A percentile compares a stretch with the other conserved stretches of the same genome.
Conservation (phyloP, 2,888 invertebrate species). For the Strigamia maritima region DNA sequence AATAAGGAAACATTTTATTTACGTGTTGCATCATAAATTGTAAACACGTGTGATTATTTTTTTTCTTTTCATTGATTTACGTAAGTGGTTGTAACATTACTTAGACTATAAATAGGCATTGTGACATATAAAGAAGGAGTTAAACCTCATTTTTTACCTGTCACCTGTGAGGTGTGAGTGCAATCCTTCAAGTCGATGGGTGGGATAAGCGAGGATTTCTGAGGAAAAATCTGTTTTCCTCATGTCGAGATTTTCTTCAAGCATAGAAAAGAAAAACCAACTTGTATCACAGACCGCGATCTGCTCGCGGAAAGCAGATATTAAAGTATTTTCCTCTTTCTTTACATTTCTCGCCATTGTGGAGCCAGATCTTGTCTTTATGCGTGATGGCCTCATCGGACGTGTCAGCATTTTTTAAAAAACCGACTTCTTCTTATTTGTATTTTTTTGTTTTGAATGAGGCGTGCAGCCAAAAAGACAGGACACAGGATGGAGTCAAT, state of each 20-base stretch:
- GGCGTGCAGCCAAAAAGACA: conserved; percentile 18
- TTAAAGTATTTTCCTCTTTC: neutral
- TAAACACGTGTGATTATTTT: conserved; percentile 5
- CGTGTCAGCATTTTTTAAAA: neutral
- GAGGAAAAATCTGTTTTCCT: neutral
- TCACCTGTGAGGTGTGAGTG: neutral
- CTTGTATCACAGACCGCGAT: neutral
- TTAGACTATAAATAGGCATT: neutral
- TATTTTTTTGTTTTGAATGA: neutral
- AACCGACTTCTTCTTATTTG: neutral
- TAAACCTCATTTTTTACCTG: conserved; percentile 15
- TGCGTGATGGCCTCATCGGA: conserved; percentile 3
- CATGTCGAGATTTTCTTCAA: neutral
- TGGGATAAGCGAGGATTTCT: neutral
- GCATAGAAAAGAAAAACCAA: neutral
- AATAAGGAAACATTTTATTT: conserved; percentile 21
- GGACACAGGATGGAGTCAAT: conserved; percentile 11
- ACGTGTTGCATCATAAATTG: conserved; percentile 14
- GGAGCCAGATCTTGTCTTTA: conserved; percentile 25
- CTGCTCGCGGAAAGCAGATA: neutral
- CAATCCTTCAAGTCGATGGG: neutral
- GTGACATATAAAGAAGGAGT: conserved; percentile 1
- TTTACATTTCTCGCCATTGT: neutral
- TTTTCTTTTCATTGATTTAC: neutral
- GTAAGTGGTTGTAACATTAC: neutral